Evolutionary conservation across 1,140 invertebrate genomes (phyloP), one percentile per base, ranked within the genome.

Genomic region (Meloidogyne floridensis): DNA sequence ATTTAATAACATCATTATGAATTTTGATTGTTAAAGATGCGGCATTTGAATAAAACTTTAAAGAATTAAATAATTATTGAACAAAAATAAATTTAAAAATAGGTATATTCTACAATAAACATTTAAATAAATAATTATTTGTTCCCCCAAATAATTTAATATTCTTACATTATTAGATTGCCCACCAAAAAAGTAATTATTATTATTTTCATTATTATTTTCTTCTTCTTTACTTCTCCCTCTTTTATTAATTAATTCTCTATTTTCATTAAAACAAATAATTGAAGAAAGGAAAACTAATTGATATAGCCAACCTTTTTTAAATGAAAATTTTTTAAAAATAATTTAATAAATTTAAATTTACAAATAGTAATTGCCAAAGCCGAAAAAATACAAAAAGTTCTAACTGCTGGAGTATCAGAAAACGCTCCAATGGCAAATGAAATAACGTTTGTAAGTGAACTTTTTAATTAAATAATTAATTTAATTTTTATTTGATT

Each of bases 391-490:
- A 96, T 94, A 91, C 96, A 98, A 91, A 98, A 98, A 85, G 97
- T 97, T 89, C 94, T 93, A 2, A 98, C 95, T 10, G 87, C 87
- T 32, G 95, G 95, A 87, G 98, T 98, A 2, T 95, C 95, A 69
- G 95, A 80, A 84, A 96, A 94, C 84, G 96, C 94, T 15, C 96
- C 96, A 80, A 98, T 96, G 90, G 94, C 95, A 91, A 98, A 97
- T n/a, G 95, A 96, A 82, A 98, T 93, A 92, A 97, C 94, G 90
- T 98, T 96, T 0, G 96, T 98, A 13, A 98, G 92, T 0, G 96
- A 80, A 78, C 87, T 87, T 54, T 32, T 20, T 9, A 80, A 80
- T 47, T 43, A 51, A 13, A 51, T 11, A 76, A 76, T 42, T 32
- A 32, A 32, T 32, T 32, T 10, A 53, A 47, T 42, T 76, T 20